phyloP scores from a whole-genome alignment of 2,888 invertebrate genomes.

The Catocala nupta region DNA sequence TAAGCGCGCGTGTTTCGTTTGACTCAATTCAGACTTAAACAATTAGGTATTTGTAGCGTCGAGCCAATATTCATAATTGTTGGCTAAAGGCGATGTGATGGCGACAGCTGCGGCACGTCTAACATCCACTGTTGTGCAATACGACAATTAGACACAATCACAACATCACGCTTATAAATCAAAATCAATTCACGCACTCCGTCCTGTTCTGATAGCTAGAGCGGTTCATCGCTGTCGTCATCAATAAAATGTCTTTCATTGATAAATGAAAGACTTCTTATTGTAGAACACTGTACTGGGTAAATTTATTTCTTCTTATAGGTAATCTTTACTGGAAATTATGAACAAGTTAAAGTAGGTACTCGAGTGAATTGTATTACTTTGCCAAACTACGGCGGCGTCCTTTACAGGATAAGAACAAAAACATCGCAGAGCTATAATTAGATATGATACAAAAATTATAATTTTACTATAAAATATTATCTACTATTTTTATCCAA shows the following conservation, averaged over 20 bases:
- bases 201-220: constrained; percentile 4
- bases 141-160: constrained; percentile 68
- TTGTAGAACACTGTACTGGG: too few species aligned
- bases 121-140: constrained; percentile 63
- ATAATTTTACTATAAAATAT: too few species aligned
- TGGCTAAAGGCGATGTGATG: constrained; percentile 31
- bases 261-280: constrained; percentile 57
- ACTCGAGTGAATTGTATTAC: too few species aligned
- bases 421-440: too few species aligned
- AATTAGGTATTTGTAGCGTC: constrained; percentile 59
- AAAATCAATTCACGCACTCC: constrained; percentile 61
- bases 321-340: too few species aligned
- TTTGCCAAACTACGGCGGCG: too few species aligned
- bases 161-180: constrained; percentile 63
- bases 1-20: constrained; percentile 48
- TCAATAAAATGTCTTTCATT: constrained; percentile 51
- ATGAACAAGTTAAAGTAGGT: too few species aligned
- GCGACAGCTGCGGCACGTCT: constrained; percentile 42
- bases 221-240: constrained; percentile 20
- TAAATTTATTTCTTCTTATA: too few species aligned
- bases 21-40: constrained; percentile 59
- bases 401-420: too few species aligned
- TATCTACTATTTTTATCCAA: too few species aligned
- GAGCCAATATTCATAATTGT: constrained; percentile 58
- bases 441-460: too few species aligned